Percentiles rank a stretch among this genome's conserved stretches.
phyloP scores from a whole-genome alignment of 2,797 vertebrate species.

The Octomys mimax region DNA sequence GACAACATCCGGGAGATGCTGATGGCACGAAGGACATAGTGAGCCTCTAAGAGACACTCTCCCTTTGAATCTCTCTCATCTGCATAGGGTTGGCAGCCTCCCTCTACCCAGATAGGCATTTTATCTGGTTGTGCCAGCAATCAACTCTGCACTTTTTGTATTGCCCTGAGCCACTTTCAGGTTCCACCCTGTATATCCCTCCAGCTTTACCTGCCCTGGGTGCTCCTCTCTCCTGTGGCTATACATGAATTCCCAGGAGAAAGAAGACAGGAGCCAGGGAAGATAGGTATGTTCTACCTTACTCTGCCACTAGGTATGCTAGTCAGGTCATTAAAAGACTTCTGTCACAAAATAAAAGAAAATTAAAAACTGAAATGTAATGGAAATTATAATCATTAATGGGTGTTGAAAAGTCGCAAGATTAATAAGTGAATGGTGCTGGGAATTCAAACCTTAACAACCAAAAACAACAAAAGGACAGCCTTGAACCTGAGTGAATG shows the following conservation, averaged over 20 bases:
- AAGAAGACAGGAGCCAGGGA: no score
- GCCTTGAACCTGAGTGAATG: background rate
- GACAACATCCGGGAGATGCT: slow-evolving; percentile 99
- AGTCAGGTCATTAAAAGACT: no score
- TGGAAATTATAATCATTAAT: background rate
- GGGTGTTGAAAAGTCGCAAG: background rate
- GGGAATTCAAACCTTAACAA: background rate
- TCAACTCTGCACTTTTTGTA: no score
- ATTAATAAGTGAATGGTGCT: background rate
- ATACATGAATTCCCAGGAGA: no score
- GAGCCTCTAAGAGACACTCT: background rate
- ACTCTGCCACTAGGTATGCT: no score
- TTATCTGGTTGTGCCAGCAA: no score
- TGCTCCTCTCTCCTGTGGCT: no score
- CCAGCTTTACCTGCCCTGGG: no score
- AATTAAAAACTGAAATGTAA: background rate
- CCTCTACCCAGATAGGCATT: background rate
- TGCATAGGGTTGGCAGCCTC: background rate
- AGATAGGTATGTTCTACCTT: no score
- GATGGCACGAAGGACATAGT: slow-evolving; percentile 95
- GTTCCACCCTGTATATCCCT: no score
- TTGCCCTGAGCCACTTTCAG: no score
- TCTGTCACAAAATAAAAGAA: background rate
- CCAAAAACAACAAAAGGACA: background rate
- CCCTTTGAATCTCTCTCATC: slow-evolving; percentile 69